Conservation (phyloP, 1,140 invertebrate species). For the Cherax quadricarinatus region DNA sequence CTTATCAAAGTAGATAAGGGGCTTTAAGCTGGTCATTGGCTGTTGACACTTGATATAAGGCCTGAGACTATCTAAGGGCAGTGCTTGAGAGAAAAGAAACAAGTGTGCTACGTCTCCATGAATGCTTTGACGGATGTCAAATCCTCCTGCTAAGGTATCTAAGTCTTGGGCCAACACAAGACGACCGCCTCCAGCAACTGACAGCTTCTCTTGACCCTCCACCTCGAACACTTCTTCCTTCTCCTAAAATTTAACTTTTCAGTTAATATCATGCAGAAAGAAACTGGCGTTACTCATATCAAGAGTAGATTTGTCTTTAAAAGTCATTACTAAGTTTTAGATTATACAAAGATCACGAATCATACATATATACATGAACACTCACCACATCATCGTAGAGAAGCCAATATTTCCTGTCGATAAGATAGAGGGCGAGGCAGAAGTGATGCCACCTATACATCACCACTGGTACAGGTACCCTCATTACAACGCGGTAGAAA, state of each 20-base stretch:
- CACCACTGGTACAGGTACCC: background rate
- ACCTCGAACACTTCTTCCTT: background rate
- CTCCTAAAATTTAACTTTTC: background rate
- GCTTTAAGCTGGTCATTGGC: background rate
- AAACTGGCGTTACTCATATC: too few species aligned
- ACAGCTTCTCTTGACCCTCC: background rate
- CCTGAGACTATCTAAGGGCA: background rate
- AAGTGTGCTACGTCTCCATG: slow-evolving; percentile 17
- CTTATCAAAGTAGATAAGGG: background rate
- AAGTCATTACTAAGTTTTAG: too few species aligned
- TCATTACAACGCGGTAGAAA: background rate
- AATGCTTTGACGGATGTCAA: slow-evolving; percentile 23
- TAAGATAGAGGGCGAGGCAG: background rate
- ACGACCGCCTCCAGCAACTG: background rate
- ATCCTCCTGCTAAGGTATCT: background rate
- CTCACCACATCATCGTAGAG: background rate
- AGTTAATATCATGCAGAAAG: too few species aligned
- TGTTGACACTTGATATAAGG: slow-evolving; percentile 11
- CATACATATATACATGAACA: background rate
- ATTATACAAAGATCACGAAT: background rate
- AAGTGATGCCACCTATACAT: background rate
- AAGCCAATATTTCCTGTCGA: background rate
- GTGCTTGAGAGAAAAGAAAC: background rate
- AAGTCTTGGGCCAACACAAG: background rate
- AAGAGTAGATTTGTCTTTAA: too few species aligned